phyloP scores from a whole-genome alignment of 64 coral and sea anemone genomes.

The Pachyseris speciosa region DNA sequence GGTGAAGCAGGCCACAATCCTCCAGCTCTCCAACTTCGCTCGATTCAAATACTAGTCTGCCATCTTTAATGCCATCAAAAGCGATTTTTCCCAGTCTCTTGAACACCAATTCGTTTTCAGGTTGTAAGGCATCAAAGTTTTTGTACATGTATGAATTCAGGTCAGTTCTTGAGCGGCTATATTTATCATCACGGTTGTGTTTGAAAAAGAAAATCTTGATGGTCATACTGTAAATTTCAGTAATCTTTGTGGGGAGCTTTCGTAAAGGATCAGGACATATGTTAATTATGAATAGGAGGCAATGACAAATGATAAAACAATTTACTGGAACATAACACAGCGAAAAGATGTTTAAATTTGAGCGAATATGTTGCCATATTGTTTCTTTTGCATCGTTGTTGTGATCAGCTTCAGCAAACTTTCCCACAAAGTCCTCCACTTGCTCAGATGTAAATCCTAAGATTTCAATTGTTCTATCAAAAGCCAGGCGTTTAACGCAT shows the following conservation, averaged over 20 bases:
- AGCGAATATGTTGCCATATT: slow-evolving; percentile 32
- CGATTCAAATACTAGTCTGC: slow-evolving; percentile 32
- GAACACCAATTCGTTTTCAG: neutral
- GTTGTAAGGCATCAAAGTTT: neutral
- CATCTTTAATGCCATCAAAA: neutral
- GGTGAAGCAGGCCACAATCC: slow-evolving; percentile 71
- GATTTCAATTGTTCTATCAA: slow-evolving; percentile 61
- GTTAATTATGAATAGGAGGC: neutral
- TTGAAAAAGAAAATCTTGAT: slow-evolving; percentile 22
- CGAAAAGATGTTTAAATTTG: slow-evolving; percentile 35
- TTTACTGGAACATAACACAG: slow-evolving; percentile 76
- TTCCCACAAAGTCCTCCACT: slow-evolving; percentile 51
- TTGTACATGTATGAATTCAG: neutral
- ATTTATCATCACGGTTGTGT: neutral
- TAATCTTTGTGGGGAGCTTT: slow-evolving; percentile 15
- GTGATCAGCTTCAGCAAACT: slow-evolving; percentile 26
- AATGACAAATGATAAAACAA: slow-evolving; percentile 72
- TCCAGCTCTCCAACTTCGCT: slow-evolving; percentile 17
- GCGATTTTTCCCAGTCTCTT: slow-evolving; percentile 42
- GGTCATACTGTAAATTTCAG: slow-evolving; percentile 42
- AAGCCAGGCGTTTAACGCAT: neutral
- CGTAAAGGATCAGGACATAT: neutral
- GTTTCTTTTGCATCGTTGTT: neutral
- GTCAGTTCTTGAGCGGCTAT: neutral
- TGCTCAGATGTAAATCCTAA: slow-evolving; percentile 69